Conservation (phyloP, 2,888 invertebrate genomes). For the Patella caerulea region DNA sequence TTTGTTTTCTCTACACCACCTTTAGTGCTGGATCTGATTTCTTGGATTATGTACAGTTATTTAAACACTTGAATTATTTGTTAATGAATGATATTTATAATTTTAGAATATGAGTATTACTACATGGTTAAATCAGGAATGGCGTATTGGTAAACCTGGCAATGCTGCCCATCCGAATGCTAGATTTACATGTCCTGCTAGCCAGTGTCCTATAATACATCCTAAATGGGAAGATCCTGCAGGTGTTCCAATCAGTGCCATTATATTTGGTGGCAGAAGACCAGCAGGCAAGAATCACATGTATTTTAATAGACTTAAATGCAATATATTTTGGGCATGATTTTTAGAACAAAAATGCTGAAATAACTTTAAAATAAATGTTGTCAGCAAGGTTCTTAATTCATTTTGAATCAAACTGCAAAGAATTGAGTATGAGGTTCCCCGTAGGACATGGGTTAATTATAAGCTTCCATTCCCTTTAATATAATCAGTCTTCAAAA, state of each 20-base stretch:
- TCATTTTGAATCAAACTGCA: too few relatives aligned
- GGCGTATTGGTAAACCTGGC: conserved; percentile 68
- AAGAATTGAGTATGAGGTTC: too few relatives aligned
- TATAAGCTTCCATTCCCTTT: too few relatives aligned
- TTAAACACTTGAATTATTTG: not conserved
- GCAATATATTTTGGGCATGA: too few relatives aligned
- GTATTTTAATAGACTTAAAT: too few relatives aligned
- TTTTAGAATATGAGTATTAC: conserved; percentile 55
- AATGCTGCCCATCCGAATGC: conserved; percentile 98
- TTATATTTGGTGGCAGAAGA: conserved; percentile 95
- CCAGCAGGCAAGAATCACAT: conserved; percentile 75
- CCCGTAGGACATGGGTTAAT: too few relatives aligned
- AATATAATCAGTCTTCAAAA: too few relatives aligned
- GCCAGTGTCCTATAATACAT: conserved; percentile 95
- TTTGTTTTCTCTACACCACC: too few relatives aligned
- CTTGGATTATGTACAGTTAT: not conserved
- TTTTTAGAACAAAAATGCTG: too few relatives aligned
- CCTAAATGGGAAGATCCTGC: conserved; percentile 91
- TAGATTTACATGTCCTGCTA: conserved; percentile 93
- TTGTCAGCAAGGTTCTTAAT: too few relatives aligned
- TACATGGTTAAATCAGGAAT: conserved; percentile 68
- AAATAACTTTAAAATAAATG: too few relatives aligned
- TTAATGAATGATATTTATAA: not conserved
- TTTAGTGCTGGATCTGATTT: too few relatives aligned
- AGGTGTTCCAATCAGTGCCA: conserved; percentile 97